phyloP scores from a whole-genome alignment of 2,113 vertebrate genomes.

The Microcebus murinus region DNA sequence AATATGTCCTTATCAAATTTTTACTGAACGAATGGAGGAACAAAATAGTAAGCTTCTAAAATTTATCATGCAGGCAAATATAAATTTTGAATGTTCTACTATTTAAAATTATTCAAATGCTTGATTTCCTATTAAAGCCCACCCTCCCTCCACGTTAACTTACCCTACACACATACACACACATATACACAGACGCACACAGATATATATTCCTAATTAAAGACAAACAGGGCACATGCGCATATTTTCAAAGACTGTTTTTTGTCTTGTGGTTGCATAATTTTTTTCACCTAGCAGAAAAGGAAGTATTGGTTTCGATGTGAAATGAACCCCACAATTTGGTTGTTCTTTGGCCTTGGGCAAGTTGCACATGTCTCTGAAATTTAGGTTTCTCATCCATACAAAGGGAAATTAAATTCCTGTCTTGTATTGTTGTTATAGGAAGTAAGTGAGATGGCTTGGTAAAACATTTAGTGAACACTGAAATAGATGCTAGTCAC shows the following conservation, averaged over 20 bases:
- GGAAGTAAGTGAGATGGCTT: background rate
- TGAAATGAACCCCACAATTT: background rate
- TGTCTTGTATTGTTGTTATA: background rate
- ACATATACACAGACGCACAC: background rate
- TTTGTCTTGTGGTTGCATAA: background rate
- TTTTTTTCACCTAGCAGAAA: background rate
- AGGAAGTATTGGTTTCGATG: background rate
- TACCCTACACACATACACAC: background rate
- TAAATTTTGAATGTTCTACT: background rate
- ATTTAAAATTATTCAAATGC: slow-evolving; percentile 15
- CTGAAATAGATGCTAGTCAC: background rate
- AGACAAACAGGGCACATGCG: background rate
- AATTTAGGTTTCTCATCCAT: background rate
- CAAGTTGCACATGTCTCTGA: background rate
- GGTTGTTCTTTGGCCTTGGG: background rate
- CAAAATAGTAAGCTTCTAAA: background rate
- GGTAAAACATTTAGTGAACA: background rate
- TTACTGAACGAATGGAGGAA: background rate
- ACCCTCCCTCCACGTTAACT: background rate
- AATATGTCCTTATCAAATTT: background rate
- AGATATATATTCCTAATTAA: background rate
- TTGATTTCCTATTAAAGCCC: background rate
- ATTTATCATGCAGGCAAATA: background rate
- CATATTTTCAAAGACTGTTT: background rate
- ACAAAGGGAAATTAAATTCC: background rate